Evolutionary conservation across 2,113 vertebrate species (phyloP).

Genomic region (Aepyceros melampus): DNA sequence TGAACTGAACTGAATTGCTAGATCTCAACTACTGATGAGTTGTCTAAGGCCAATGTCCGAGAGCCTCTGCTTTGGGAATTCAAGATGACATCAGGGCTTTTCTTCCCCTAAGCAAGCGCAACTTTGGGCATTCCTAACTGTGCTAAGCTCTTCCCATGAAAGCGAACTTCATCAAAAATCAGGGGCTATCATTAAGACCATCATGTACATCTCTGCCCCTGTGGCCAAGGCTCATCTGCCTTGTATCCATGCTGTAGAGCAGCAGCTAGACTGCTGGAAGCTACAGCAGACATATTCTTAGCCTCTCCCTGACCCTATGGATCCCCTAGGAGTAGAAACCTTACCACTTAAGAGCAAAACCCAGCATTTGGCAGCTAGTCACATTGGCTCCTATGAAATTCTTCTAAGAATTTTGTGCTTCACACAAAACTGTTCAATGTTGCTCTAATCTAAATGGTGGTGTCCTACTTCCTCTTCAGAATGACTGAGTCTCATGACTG

Average conservation of each 20-base stretch:
- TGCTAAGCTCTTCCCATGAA: not conserved
- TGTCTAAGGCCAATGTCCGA: not conserved
- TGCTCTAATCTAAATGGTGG: not conserved
- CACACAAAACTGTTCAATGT: not conserved
- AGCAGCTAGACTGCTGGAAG: not conserved
- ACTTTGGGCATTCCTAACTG: not conserved
- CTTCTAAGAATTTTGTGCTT: not conserved
- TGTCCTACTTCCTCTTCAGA: not conserved
- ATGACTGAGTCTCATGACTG: not conserved
- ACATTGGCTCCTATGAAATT: not conserved
- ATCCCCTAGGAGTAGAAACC: not conserved
- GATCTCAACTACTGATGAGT: not conserved
- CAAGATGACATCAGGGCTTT: not conserved
- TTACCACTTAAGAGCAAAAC: not conserved
- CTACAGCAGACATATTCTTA: not conserved
- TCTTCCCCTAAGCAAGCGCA: not conserved
- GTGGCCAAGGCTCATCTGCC: not conserved
- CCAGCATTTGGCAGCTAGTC: not conserved
- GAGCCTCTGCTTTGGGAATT: not conserved
- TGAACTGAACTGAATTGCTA: not conserved
- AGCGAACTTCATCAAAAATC: not conserved
- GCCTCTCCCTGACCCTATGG: not conserved
- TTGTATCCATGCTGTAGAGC: not conserved
- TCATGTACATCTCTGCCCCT: not conserved
- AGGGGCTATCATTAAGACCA: not conserved